Percentiles rank a stretch among this genome's conserved stretches.
Conservation (phyloP, 2,113 vertebrate species). For the Eulemur rufifrons region DNA sequence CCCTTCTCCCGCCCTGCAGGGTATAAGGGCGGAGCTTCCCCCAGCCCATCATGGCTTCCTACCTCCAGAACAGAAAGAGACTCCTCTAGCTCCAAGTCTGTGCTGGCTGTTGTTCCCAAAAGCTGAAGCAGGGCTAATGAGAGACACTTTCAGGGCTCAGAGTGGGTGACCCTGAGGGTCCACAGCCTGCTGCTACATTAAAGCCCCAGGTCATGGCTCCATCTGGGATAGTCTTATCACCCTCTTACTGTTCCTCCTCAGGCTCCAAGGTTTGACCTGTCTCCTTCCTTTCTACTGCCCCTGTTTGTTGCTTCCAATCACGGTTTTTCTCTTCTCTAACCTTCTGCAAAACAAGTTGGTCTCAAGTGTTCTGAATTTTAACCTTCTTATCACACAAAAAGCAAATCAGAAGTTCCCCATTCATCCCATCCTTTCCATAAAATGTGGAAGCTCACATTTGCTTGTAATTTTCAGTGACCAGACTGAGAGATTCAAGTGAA, state of each 20-base stretch:
- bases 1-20: not conserved
- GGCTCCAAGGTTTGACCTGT: not conserved
- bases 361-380: constrained; percentile 52
- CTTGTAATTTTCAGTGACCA: constrained; percentile 62
- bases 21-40: not conserved
- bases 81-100: not conserved
- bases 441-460: constrained; percentile 63
- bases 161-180: not conserved
- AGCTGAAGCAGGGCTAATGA: not conserved
- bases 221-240: not conserved
- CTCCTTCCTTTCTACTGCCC: not conserved
- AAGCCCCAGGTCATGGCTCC: not conserved
- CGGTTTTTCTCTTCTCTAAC: constrained; percentile 31
- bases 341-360: constrained; percentile 24
- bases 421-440: constrained; percentile 32
- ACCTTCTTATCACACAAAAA: constrained; percentile 57
- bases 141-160: constrained; percentile 24
- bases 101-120: not conserved
- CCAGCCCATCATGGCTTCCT: not conserved
- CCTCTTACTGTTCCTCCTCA: not conserved
- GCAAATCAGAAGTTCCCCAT: constrained; percentile 63
- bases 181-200: not conserved
- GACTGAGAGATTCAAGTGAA: constrained; percentile 71
- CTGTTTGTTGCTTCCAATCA: constrained; percentile 3
- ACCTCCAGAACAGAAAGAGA: not conserved